phyloP scores from a whole-genome alignment of 2,797 vertebrate genomes.

The Rhinella marina region DNA sequence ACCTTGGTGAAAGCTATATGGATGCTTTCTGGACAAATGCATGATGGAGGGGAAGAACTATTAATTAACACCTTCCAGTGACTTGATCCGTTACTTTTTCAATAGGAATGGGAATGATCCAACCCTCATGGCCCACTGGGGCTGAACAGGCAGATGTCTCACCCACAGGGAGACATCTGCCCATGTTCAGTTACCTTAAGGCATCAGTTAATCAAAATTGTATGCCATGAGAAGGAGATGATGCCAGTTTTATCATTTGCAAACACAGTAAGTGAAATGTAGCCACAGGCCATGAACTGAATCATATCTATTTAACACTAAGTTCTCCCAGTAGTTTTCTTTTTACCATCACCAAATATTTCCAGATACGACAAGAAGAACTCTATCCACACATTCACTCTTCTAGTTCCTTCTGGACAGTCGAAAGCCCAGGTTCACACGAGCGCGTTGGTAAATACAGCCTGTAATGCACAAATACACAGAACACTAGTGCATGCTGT shows the following conservation, averaged over 20 bases:
- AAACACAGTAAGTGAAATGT: background rate
- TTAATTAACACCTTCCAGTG: background rate
- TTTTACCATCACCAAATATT: background rate
- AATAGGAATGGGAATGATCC: background rate
- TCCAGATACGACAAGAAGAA: background rate
- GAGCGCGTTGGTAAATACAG: no score
- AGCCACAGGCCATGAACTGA: background rate
- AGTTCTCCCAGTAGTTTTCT: background rate
- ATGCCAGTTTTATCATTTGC: background rate
- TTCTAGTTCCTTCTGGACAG: background rate
- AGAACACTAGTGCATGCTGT: no score
- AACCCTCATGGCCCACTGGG: background rate
- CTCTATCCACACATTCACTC: background rate
- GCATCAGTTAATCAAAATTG: slow-evolving; percentile 3
- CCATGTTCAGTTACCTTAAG: background rate
- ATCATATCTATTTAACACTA: background rate
- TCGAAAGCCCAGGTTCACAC: no score
- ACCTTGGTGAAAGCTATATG: background rate
- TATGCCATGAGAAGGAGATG: background rate
- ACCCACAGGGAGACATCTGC: background rate
- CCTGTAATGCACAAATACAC: no score
- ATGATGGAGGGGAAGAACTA: background rate
- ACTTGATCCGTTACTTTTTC: background rate
- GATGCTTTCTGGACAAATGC: background rate
- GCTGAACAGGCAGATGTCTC: slow-evolving; percentile 3